Evolutionary conservation across 2,113 vertebrate genomes (phyloP), one percentile per base, ranked within the genome.

Genomic region (Lichenostomus cassidix): DNA sequence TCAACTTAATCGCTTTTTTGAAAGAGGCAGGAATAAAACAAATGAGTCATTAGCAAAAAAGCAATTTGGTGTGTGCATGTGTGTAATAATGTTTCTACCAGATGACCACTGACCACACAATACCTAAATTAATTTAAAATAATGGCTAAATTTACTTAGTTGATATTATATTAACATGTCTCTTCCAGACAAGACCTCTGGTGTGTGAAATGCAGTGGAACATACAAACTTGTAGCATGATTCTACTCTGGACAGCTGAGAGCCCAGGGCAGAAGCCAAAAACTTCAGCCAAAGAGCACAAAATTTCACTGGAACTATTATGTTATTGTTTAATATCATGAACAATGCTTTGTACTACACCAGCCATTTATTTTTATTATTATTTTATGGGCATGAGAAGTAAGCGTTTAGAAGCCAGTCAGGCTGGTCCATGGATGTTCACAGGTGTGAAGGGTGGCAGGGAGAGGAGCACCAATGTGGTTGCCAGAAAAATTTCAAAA

Each of bases 31-130:
- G 69, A 91, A 70, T 96, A 64, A 90, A 94, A 87, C 83, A 90
- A 92, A 95, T 91, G 65, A 87, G 39, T 96, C 84, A 92, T 96
- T 94, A 95, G 76, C 73, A 83, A 78, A 89, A 95, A 87, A 70
- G 86, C 83, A 76, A 89, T 93, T 93, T 91, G 47, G 29, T 67
- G 42, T 56, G 25, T 78, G 55, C 70, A 74, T 82, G 42, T 79
- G 63, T 70, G 86, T 84, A 78, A 90, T 90, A 90, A 83, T 68
- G 64, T 82, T 44, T 62, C 77, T 86, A 63, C 44, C 64, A 93
- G 89, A 71, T 88, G 82, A 88, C 73, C 49, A 75, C 82, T 94
- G 79, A 46, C 84, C 73, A 74, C 75, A 75, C 52, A 74, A 59
- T 80, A 47, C 50, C 20, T 76, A 49, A 63, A 84, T 85, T 87